Conservation (phyloP, 2,797 vertebrate species). For the Falco cherrug region DNA sequence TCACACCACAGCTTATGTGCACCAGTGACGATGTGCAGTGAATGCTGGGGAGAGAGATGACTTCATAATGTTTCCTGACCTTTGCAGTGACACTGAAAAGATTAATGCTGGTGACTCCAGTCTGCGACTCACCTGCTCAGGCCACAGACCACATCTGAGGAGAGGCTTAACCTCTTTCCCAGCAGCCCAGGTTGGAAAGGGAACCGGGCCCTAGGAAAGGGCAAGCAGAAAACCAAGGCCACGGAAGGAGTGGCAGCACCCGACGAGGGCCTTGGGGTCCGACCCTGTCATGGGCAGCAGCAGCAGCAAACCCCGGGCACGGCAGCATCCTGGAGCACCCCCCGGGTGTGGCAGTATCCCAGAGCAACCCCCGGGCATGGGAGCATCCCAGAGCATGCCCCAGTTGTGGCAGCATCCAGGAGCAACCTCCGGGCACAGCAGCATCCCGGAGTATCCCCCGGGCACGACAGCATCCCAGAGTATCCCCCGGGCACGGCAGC, state of each 20-base stretch:
- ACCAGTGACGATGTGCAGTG: not conserved
- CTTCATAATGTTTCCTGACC: not conserved
- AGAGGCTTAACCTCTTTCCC: not conserved
- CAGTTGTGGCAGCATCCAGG: no score
- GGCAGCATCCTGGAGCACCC: not conserved
- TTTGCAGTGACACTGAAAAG: not conserved
- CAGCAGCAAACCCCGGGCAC: not conserved
- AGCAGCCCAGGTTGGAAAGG: not conserved
- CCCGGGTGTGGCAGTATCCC: no score
- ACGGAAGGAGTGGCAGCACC: accelerated
- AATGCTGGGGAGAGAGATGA: not conserved
- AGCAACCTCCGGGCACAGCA: no score
- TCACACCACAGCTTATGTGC: accelerated
- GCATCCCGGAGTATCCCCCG: not conserved
- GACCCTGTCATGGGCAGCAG: not conserved
- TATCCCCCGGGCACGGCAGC: not conserved
- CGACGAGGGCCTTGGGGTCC: accelerated
- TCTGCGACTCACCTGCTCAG: not conserved
- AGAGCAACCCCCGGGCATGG: no score
- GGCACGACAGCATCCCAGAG: not conserved
- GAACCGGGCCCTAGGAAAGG: not conserved
- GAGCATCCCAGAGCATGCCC: no score
- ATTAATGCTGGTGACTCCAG: not conserved
- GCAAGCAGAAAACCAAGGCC: not conserved
- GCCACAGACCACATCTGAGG: not conserved